phyloP scores from a whole-genome alignment of 1,140 invertebrate species.

The Trichonephila inaurata region DNA sequence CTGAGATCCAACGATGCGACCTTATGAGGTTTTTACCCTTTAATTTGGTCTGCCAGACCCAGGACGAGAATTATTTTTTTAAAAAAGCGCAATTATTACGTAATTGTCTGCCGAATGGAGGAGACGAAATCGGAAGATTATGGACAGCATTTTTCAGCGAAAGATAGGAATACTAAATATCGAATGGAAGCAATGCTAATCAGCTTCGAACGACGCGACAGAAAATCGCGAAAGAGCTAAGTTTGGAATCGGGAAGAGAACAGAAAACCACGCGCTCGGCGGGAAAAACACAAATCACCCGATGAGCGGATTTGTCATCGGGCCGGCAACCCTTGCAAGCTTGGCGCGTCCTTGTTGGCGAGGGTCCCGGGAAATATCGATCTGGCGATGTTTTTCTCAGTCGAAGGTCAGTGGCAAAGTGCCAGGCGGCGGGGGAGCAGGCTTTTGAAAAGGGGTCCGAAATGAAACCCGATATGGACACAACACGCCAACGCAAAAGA shows the following conservation, averaged over 20 bases:
- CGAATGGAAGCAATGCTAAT: neutral
- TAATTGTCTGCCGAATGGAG: neutral
- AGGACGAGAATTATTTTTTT: neutral
- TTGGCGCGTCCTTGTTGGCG: neutral
- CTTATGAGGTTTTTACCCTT: neutral
- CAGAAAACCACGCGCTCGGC: slow-evolving; percentile 14
- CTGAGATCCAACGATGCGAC: neutral
- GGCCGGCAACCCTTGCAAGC: neutral
- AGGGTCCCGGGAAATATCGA: slow-evolving; percentile 5
- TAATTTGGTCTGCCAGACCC: neutral
- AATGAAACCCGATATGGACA: neutral
- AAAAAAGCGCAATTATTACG: neutral
- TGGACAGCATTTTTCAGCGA: neutral
- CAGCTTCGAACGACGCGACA: neutral
- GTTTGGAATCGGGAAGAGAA: neutral
- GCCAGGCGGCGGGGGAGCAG: slow-evolving; percentile 38
- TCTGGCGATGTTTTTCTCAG: neutral
- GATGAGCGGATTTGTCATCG: neutral
- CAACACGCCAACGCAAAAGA: neutral
- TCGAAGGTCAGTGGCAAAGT: slow-evolving; percentile 14
- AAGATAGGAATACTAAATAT: neutral
- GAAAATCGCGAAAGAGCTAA: neutral
- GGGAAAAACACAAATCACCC: slow-evolving; percentile 20
- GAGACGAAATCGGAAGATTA: neutral
- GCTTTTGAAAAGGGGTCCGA: neutral